These are phyloP conservation scores for Agrotis puta DNA, from an alignment of 2,888 invertebrate species.

Conservation along the genomic window DNA sequence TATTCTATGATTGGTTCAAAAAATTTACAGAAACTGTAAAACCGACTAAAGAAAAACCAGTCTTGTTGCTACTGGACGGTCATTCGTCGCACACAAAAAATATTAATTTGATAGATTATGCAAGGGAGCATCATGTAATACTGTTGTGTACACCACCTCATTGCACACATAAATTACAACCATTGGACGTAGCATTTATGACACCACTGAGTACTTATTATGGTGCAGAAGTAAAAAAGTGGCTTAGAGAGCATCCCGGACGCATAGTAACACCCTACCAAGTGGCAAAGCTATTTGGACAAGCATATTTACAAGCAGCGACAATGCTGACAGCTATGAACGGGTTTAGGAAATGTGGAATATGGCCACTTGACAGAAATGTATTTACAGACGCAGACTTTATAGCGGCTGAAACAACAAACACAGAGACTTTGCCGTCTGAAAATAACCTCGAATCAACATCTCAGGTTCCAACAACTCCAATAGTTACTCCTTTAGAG, in stretches of 20 bases:
- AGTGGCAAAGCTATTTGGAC: conserved; percentile 1
- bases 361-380: no score
- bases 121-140: neutral
- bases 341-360: no score
- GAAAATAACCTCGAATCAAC: neutral
- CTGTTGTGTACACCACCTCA: conserved; percentile 1
- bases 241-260: neutral
- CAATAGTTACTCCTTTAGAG: no score
- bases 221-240: neutral
- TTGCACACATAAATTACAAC: neutral
- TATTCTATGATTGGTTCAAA: no score
- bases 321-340: no score
- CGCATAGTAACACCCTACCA: neutral
- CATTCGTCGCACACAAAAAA: neutral
- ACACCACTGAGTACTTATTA: neutral
- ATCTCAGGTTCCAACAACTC: no score
- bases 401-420: conserved; percentile 2
- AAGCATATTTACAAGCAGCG: neutral
- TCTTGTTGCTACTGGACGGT: no score
- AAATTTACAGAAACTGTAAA: no score
- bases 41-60: no score
- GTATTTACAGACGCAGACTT: no score
- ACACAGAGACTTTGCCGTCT: neutral
- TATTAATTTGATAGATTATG: neutral
- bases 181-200: conserved; percentile 1